Percentiles rank a stretch among this genome's conserved stretches.
Conservation (phyloP, 2,113 vertebrate species). For the Syngnathoides biaculeatus region DNA sequence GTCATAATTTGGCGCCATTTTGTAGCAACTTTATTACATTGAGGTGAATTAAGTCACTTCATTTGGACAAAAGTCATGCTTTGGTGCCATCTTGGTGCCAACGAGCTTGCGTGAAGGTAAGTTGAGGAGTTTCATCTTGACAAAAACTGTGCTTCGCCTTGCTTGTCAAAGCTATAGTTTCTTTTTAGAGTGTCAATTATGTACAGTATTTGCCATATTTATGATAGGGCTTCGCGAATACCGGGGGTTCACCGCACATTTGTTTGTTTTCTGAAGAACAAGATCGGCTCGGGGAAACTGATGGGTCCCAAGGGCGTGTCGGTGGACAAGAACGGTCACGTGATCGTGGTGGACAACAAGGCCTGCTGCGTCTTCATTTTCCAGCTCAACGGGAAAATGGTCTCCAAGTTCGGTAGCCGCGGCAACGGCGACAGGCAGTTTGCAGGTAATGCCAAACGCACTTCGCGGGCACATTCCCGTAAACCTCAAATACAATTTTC, state of each 20-base stretch:
- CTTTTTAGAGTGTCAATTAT: too few species aligned
- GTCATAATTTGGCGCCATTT: background rate
- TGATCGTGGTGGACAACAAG: conserved; percentile 98
- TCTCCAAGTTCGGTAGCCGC: conserved; percentile 93
- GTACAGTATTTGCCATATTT: too few species aligned
- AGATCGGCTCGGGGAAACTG: conserved; percentile 93
- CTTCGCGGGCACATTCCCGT: background rate
- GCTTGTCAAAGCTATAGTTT: too few species aligned
- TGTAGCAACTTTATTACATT: background rate
- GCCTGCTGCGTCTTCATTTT: conserved; percentile 97
- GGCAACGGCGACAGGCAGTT: conserved; percentile 97
- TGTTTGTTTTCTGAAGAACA: conserved; percentile 70
- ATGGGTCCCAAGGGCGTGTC: conserved; percentile 98
- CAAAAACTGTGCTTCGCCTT: too few species aligned
- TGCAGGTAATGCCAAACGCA: conserved; percentile 81
- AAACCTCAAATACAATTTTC: too few species aligned
- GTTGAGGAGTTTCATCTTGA: too few species aligned
- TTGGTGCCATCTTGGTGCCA: background rate
- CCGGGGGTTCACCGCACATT: background rate
- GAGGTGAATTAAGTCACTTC: background rate
- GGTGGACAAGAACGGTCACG: conserved; percentile 91
- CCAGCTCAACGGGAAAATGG: conserved; percentile 92
- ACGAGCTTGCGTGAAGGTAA: too few species aligned
- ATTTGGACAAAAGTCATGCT: background rate
- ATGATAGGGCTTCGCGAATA: background rate